These are phyloP conservation scores for Aricia agestis DNA, from an alignment of 1,140 invertebrate genomes.

Conservation along the genomic window DNA sequence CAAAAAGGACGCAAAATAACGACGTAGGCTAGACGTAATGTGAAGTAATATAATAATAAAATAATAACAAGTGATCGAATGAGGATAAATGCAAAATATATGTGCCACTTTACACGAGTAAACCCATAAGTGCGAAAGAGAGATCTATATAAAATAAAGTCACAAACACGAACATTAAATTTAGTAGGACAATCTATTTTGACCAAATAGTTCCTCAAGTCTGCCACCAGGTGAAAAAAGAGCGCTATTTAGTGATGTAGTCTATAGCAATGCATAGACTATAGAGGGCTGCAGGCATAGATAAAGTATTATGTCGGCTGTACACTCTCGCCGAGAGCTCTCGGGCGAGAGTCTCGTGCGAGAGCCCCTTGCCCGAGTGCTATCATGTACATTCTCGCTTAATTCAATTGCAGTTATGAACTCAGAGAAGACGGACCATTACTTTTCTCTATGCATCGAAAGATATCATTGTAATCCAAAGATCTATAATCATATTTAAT, in stretches of 20 bases:
- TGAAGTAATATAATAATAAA: conserved; percentile 34
- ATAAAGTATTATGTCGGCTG: too few relatives aligned
- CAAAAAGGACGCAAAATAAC: conserved; percentile 54
- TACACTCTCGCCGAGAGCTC: too few relatives aligned
- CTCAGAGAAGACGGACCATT: too few relatives aligned
- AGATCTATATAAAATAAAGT: conserved; percentile 34
- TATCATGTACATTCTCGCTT: too few relatives aligned
- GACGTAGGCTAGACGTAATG: conserved; percentile 62
- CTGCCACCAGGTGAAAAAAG: conserved; percentile 56
- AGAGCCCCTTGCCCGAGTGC: too few relatives aligned
- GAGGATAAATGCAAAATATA: conserved; percentile 31
- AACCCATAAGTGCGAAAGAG: conserved; percentile 40
- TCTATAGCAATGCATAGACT: too few relatives aligned
- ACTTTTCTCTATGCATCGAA: too few relatives aligned
- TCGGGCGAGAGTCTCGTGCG: too few relatives aligned
- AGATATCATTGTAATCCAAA: too few relatives aligned
- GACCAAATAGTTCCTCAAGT: conserved; percentile 65
- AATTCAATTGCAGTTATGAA: too few relatives aligned
- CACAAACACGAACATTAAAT: conserved; percentile 34
- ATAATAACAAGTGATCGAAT: conserved; percentile 33
- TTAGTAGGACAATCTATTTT: conserved; percentile 63
- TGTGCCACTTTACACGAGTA: conserved; percentile 23
- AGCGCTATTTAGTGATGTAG: conserved; percentile 38
- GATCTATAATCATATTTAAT: too few relatives aligned
- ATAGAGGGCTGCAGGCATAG: too few relatives aligned